A percentile compares a stretch with the other conserved stretches of the same genome.
Evolutionary conservation across 2,113 vertebrate genomes (phyloP).

Genomic region (Pycnonotus jocosus): DNA sequence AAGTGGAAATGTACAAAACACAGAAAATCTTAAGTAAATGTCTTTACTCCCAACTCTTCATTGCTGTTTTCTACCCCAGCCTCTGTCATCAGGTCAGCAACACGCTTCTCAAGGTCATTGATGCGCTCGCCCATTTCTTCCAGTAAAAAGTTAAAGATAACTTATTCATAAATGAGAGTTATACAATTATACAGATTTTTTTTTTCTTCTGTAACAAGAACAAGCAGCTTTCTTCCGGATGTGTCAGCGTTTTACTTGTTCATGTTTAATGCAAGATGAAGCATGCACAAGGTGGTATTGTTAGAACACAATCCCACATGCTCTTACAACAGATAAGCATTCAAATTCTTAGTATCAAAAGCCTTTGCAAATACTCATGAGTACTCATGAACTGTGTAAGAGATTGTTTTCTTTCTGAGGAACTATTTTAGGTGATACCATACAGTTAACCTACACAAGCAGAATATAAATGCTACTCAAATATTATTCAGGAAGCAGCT

Average conservation of each 20-base stretch:
- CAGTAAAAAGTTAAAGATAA: constrained; percentile 75
- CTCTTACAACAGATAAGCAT: neutral
- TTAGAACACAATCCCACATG: neutral
- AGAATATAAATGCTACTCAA: neutral
- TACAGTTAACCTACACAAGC: neutral
- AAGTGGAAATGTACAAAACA: neutral
- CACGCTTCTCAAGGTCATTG: constrained; percentile 76
- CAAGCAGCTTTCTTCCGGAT: neutral
- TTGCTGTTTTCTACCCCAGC: constrained; percentile 74
- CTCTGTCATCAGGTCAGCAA: constrained; percentile 80
- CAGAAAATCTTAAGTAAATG: neutral
- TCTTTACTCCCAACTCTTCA: constrained; percentile 46
- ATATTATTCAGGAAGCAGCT: neutral
- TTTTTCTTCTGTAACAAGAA: neutral
- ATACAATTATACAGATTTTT: neutral
- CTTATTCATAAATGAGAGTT: neutral
- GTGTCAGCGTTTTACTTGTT: neutral
- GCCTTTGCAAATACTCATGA: neutral
- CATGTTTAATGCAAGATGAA: neutral
- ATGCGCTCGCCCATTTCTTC: constrained; percentile 86
- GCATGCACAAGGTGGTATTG: too few species aligned
- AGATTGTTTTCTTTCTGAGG: neutral
- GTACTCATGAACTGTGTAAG: neutral
- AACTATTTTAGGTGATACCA: neutral
- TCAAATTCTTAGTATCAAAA: neutral